Conservation (phyloP, 2,113 vertebrate genomes). For the Cyanoramphus novaezelandiae region DNA sequence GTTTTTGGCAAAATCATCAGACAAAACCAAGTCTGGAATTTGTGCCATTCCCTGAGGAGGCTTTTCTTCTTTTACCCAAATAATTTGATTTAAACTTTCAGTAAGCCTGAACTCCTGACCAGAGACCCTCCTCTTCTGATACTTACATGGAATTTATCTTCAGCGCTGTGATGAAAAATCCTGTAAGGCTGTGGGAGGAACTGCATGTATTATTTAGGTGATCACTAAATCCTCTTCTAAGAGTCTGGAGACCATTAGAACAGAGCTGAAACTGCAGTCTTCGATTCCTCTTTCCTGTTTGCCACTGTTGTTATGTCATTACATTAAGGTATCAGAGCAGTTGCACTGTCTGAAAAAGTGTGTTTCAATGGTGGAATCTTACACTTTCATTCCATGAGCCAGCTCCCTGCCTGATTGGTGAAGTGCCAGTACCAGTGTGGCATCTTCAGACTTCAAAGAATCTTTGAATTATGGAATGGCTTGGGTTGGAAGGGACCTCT, state of each 20-base stretch:
- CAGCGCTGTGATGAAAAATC: neutral
- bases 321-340: rapidly evolving
- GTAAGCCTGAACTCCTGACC: neutral
- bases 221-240: neutral
- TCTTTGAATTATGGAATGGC: neutral
- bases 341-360: neutral
- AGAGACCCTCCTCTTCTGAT: neutral
- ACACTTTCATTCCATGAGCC: neutral
- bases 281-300: neutral
- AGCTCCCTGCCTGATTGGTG: neutral
- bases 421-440: no score
- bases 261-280: neutral
- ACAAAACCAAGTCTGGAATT: neutral
- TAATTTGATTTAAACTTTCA: neutral
- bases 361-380: neutral
- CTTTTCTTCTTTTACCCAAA: neutral
- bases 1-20: neutral
- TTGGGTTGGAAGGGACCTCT: neutral
- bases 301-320: neutral
- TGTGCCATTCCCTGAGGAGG: neutral
- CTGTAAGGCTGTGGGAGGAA: neutral
- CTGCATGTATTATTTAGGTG: neutral
- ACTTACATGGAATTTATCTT: rapidly evolving
- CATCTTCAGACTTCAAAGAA: neutral
- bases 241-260: neutral